Evolutionary conservation across 2,797 vertebrate genomes (phyloP), one percentile per base, ranked within the genome.

Genomic region (Lacerta bilineata): DNA sequence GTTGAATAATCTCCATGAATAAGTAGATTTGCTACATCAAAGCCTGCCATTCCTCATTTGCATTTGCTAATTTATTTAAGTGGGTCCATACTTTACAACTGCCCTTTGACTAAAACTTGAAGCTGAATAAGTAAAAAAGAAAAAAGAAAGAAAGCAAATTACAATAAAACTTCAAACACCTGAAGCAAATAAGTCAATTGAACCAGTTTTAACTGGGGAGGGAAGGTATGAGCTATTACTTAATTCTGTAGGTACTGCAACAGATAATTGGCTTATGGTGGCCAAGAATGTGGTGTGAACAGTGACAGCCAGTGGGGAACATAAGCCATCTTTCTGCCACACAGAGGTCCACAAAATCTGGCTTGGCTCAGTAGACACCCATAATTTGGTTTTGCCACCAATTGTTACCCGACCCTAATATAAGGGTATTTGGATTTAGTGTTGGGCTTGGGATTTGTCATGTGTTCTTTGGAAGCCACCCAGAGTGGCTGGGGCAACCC

Each of bases 31-130:
- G 75, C 80, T 27, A 55, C 76, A 71, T 88, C 75, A 84, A 84
- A 64, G 36, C 68, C 59, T 84, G n/a, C 33, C 15, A 39, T 71
- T 29, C 43, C 43, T 80, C 77, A 80, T 80, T 80, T 86, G 46
- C 46, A 86, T 86, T 55, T 33, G n/a, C 20, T 86, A 86, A 86
- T 80, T 79, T 86, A 80, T 71, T 80, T 71, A 69, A 86, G 75
- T 39, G 43, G 77, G 13, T 55, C 39, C 77, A 71, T 61, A 64
- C 25, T 84, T 75, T 80, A 71, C 15, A 80, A 80, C 13, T 71
- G 33, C 77, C 76, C 33, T 41, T 86, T 71, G 8, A 80, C 66
- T 71, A 71, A 80, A 86, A 36, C n/a, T 39, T 39, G 66, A 80
- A 46, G 76, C 33, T 86, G 85, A 80, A 71, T 39, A 46, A 71